Base-by-base conservation (phyloP, 2,113 vertebrate genomes). In the Podarcis muralis region DNA sequence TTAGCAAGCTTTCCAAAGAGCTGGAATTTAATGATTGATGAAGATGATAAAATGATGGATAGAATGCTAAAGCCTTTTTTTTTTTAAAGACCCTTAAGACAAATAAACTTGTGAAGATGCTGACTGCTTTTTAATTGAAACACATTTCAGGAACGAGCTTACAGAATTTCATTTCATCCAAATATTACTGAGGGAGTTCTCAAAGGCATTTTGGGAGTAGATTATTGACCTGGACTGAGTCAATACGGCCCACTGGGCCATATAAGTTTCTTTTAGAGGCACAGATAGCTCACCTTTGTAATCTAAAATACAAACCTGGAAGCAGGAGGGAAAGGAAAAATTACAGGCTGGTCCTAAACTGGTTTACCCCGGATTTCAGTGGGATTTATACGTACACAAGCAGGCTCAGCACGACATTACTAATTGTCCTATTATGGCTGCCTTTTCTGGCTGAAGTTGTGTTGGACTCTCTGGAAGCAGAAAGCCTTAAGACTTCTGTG, bases 141-240 rank as follows among this genome's bases (percentile, higher is more conserved):
- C 92, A 95, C 94, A 96, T 97, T 96, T 95, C 22, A 94, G 80
- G 66, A 93, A 91, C 25, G 87, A 82, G 53, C 92, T 93, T 83
- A 94, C 90, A 90, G 93, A 90, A 83, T 92, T 95, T 95, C 78
- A 93, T 95, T 93, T 95, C 81, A 94, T 90, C n/a, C 87, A 89
- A 88, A 91, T 8, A 81, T 0, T 85, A 85, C 15, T 35, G 16
- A 2, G 1, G 0, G 81, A 72, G 77, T 27, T 88, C 90, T 93
- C 87, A 89, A 83, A 88, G 53, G 76, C 13, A 2, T 0, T 86
- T 20, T 53, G 40, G 0, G 1, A 3, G 3, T 77, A 43, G 43
- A 18, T 89, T 84, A 77, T 53, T 89, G 88, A 92, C 15, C 1
- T 53, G 23, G 75, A 88, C 20, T 85, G 65, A 57, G 1, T 0